Evolutionary conservation across 2,888 invertebrate species (phyloP).

Genomic region (Troilus luridus): DNA sequence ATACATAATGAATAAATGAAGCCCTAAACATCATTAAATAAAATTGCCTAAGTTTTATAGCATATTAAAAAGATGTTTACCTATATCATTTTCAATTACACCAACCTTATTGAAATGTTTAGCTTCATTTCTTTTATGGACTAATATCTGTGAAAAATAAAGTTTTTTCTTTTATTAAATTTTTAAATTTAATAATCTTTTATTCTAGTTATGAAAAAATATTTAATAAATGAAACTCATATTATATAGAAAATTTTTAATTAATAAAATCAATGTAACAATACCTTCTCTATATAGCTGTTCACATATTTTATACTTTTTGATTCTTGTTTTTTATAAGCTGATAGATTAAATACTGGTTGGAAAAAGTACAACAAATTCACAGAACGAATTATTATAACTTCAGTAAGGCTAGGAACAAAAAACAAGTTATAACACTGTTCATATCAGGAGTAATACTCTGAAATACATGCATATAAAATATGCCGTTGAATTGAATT

Average conservation of each 20-base stretch:
- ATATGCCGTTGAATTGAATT: not conserved
- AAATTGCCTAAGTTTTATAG: not conserved
- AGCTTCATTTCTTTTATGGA: not conserved
- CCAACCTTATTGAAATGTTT: not conserved
- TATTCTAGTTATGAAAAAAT: not conserved
- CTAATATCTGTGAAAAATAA: not conserved
- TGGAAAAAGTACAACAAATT: slow-evolving; percentile 1
- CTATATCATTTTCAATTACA: not conserved
- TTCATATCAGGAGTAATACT: not conserved
- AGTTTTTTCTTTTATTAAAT: not conserved
- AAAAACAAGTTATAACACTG: not conserved
- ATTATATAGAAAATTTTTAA: not conserved
- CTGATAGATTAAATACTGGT: slow-evolving; percentile 28
- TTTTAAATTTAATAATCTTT: not conserved
- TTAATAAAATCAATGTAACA: not conserved
- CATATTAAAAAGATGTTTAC: not conserved
- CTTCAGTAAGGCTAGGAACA: slow-evolving; percentile 52
- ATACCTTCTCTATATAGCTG: slow-evolving; percentile 35
- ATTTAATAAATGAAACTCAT: not conserved
- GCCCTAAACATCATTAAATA: not conserved
- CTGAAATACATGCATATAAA: not conserved
- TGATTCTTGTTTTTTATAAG: not conserved
- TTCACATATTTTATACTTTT: slow-evolving; percentile 29
- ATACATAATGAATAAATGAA: not conserved
- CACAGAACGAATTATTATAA: slow-evolving; percentile 52